Evolutionary conservation across 2,888 invertebrate species (phyloP).

Genomic region (Eristalis pertinax): DNA sequence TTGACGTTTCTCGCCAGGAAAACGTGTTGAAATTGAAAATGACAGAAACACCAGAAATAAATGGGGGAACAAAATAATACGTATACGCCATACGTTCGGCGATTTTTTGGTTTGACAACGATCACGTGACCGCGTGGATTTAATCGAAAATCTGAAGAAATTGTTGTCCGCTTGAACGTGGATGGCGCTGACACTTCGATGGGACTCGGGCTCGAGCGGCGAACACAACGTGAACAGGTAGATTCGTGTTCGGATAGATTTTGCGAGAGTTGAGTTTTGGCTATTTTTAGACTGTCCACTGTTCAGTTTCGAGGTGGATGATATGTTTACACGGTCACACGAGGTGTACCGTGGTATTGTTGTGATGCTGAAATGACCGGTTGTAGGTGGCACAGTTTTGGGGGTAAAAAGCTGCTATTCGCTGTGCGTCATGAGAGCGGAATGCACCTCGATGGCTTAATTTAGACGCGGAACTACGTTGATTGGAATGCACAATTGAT

Average conservation of each 20-base stretch:
- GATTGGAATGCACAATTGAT: slow-evolving; percentile 48
- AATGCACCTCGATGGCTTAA: slow-evolving; percentile 37
- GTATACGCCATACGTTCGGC: slow-evolving; percentile 37
- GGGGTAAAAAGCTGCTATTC: neutral
- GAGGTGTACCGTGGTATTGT: slow-evolving; percentile 4
- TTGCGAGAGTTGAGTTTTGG: neutral
- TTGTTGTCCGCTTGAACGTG: slow-evolving; percentile 8
- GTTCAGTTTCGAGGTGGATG: slow-evolving; percentile 26
- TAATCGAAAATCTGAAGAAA: slow-evolving; percentile 35
- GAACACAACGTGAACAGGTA: neutral
- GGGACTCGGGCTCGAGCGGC: neutral
- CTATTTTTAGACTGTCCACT: slow-evolving; percentile 11
- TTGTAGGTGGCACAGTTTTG: slow-evolving; percentile 38
- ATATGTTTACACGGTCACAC: slow-evolving; percentile 28
- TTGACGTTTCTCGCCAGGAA: slow-evolving; percentile 57
- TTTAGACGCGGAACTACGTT: slow-evolving; percentile 52
- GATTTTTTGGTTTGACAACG: neutral
- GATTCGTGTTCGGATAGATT: neutral
- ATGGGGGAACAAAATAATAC: slow-evolving; percentile 6
- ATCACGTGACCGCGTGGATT: slow-evolving; percentile 59
- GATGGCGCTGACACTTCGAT: slow-evolving; percentile 60
- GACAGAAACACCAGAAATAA: slow-evolving; percentile 48
- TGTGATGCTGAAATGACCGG: slow-evolving; percentile 49
- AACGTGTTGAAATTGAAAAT: slow-evolving; percentile 60
- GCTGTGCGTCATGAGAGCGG: slow-evolving; percentile 48